Base-by-base conservation (phyloP, 2,797 vertebrate genomes). In the Acanthis flammea region DNA sequence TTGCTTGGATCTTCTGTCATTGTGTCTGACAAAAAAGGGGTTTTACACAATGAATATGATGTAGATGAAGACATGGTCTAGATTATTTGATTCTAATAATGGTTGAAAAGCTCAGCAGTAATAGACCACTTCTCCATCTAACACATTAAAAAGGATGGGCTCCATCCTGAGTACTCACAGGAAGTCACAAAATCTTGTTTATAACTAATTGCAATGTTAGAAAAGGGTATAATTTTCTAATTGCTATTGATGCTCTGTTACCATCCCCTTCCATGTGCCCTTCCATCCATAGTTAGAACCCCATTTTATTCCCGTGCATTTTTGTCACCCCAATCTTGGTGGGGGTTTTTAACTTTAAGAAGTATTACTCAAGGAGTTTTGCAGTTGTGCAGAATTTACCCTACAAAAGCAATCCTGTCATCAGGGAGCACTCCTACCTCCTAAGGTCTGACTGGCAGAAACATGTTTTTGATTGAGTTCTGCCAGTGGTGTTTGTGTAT, bases 361-460 rank as follows among this genome's bases (percentile, higher is more conserved):
- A 90, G 86, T 41, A 67, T 54, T 91, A 60, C 28, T 61, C 31
- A 81, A 10, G 12, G 57, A 78, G 28, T 87, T 94, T 97, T 86
- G 71, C 76, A 66, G 33, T 80, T 70, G 11, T 87, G 48, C 65
- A 75, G n/a, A 86, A 93, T 89, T 91, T 80, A 94, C 84, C 85
- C 42, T 82, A 47, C 58, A 88, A 16, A 90, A 88, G 47, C 14
- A 35, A 68, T 89, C 47, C 27, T 82, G 61, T 76, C 92, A 89
- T 72, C 58, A 92, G 90, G 80, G 77, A 84, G 37, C 35, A 31
- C 55, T 70, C 33, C 30, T 30, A 63, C 39, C 58, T 96, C 92
- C 92, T 96, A 60, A 78, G 57, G 84, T 90, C 93, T 97, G 93
- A 96, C 80, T 95, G 96, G 74, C 86, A 98, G 92, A 92, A 97